phyloP scores from a whole-genome alignment of 2,797 vertebrate species.

The Anniella stebbinsi region DNA sequence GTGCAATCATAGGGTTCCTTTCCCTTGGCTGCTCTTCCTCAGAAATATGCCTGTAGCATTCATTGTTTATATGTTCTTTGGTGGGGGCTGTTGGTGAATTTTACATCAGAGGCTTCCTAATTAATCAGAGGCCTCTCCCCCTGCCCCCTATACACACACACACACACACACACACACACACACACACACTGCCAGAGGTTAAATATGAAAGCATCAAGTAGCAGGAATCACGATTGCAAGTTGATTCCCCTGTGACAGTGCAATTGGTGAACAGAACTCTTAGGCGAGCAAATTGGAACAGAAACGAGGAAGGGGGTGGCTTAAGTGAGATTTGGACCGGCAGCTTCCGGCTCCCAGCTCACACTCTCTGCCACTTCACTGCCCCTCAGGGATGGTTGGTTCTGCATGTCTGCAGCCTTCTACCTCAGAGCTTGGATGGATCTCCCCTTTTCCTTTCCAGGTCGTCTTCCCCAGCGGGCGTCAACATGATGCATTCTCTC shows the following conservation, averaged over 20 bases:
- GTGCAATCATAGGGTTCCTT: neutral
- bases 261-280: too few species aligned
- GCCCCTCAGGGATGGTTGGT: neutral
- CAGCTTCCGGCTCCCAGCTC: neutral
- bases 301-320: neutral
- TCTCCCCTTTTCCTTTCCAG: slow-evolving; percentile 76
- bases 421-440: neutral
- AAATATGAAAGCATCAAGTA: neutral
- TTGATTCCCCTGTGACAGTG: neutral
- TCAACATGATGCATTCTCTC: slow-evolving; percentile 87
- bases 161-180: too few species aligned
- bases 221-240: too few species aligned
- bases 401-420: neutral
- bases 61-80: neutral
- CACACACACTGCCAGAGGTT: neutral
- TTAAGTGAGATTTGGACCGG: neutral
- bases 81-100: neutral
- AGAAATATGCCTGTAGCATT: neutral
- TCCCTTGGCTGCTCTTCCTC: neutral
- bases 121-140: neutral
- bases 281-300: rapidly evolving
- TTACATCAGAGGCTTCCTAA: neutral
- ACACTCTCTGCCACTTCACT: neutral
- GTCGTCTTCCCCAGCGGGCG: slow-evolving; percentile 84
- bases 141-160: too few species aligned